These are phyloP conservation scores for Proales similis DNA, from an alignment of 1,140 invertebrate genomes.

Conservation along the genomic window DNA sequence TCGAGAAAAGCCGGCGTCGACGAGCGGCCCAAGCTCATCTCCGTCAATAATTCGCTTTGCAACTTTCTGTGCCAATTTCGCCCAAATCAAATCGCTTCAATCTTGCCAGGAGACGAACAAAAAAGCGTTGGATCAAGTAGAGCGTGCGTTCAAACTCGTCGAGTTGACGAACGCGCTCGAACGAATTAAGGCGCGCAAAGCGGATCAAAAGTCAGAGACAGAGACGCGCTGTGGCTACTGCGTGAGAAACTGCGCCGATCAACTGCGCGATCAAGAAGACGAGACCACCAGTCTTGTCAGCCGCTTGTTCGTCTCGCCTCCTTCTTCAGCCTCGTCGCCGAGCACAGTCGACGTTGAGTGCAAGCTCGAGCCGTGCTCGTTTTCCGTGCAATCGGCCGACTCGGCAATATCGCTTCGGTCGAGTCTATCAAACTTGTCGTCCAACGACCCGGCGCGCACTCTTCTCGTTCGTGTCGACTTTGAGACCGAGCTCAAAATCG, in stretches of 20 bases:
- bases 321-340: constrained; percentile 22
- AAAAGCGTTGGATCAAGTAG: neutral
- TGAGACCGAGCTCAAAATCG: constrained; percentile 30
- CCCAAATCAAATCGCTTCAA: no score
- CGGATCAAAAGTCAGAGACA: no score
- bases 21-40: neutral
- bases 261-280: no score
- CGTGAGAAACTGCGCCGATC: no score
- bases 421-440: neutral
- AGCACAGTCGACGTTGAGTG: constrained; percentile 14
- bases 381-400: neutral
- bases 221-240: no score
- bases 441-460: neutral
- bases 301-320: constrained; percentile 5
- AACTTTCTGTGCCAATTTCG: neutral
- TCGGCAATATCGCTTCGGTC: neutral
- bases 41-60: neutral
- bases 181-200: constrained; percentile 9
- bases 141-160: neutral
- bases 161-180: neutral
- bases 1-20: constrained; percentile 64
- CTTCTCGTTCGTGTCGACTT: constrained; percentile 26
- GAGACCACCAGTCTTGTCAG: constrained; percentile 22
- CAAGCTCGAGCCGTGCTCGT: neutral
- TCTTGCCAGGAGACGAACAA: no score